Conservation (phyloP, 1,140 invertebrate genomes). For the Brachionus calyciflorus region DNA sequence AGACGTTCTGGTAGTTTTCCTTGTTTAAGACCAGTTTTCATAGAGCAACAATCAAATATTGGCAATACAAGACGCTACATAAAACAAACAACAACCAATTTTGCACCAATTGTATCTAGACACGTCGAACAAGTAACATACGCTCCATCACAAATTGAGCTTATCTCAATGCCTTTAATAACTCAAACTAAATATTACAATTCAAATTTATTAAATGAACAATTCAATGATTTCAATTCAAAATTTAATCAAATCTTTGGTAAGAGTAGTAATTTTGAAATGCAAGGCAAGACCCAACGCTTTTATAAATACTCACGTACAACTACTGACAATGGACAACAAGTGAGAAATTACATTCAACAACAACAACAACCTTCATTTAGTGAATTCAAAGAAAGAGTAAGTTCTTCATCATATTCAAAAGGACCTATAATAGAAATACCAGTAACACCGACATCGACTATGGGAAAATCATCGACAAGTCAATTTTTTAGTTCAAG, state of each 20-base stretch:
- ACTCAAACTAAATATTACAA: too few species aligned
- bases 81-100: not conserved
- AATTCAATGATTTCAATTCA: conserved; percentile 27
- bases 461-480: not conserved
- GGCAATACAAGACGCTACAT: not conserved
- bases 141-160: not conserved
- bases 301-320: conserved; percentile 44
- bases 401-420: not conserved
- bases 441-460: not conserved
- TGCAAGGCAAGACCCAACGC: not conserved
- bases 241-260: conserved; percentile 40
- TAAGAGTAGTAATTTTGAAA: not conserved
- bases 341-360: not conserved
- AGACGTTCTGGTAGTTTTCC: conserved; percentile 12
- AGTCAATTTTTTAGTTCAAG: not conserved
- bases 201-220: not conserved
- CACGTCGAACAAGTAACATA: not conserved
- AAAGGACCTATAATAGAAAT: not conserved
- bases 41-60: not conserved
- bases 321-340: not conserved
- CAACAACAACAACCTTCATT: not conserved
- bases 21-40: not conserved
- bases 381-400: not conserved
- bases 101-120: not conserved
- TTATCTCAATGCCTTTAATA: not conserved